These are phyloP conservation scores for Syndactyla subalaris DNA, from an alignment of 2,797 vertebrate species.

Conservation along the genomic window DNA sequence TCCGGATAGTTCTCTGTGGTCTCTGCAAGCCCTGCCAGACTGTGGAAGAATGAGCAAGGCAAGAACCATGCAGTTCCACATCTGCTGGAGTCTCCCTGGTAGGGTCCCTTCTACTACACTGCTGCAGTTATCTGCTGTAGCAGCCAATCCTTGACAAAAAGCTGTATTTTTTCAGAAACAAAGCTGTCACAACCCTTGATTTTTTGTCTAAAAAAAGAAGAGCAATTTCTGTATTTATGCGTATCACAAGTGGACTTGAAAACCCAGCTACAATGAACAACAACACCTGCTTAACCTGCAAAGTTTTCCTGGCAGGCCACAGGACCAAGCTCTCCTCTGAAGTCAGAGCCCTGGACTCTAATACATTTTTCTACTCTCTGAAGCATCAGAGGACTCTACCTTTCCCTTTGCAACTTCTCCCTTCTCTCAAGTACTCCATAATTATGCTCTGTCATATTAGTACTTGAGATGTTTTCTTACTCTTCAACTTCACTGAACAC, in stretches of 20 bases:
- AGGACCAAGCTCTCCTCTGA: fast-evolving
- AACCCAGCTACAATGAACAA: background rate
- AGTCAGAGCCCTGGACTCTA: fast-evolving
- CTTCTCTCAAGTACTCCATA: background rate
- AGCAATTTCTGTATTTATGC: background rate
- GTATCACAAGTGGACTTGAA: background rate
- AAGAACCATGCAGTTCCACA: background rate
- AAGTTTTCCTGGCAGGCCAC: background rate
- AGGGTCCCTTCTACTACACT: background rate
- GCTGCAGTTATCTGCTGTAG: background rate
- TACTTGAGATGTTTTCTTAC: background rate
- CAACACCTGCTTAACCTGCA: background rate
- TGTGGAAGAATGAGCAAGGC: background rate
- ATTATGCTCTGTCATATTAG: background rate
- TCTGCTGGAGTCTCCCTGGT: background rate
- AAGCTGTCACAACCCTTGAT: background rate
- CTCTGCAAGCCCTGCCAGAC: background rate
- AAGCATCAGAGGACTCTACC: background rate
- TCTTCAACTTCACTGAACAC: background rate
- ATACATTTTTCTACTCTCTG: background rate
- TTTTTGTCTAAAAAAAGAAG: background rate
- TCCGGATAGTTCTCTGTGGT: fast-evolving
- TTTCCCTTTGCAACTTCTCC: background rate
- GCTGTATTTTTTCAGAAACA: too few species aligned
- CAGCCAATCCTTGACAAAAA: background rate